Base-by-base conservation (phyloP, 2,113 vertebrate genomes). In the Aegotheles bennettii region DNA sequence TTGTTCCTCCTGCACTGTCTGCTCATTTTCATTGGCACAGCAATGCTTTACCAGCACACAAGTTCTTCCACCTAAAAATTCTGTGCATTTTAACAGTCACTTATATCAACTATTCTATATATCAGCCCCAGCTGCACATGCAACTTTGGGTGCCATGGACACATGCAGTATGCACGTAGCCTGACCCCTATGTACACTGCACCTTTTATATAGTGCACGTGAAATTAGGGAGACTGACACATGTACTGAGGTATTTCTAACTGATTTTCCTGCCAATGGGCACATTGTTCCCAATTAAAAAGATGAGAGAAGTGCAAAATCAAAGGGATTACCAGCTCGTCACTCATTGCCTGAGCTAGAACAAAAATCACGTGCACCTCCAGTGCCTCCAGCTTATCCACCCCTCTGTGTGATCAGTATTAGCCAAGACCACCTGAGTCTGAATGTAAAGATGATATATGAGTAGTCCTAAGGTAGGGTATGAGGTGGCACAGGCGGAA, bases 121-220 rank as follows among this genome's bases (percentile, higher is more conserved):
- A 65, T 17, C 36, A 48, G 54, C 25, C 31, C 24, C 43, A 76
- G 36, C 24, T 36, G 57, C 12, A 33, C 8, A 5, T n/a, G 53
- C 25, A 61, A 26, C 13, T 69, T 40, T 17, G 35, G 18, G n/a
- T 60, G 45, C 36, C 33, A 16, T 1, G 6, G 19, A 48, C 38
- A 50, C 82, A 56, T 2, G 0, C 48, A 69, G 1, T 20, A 80
- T 3, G 56, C 29, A 56, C 0, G 0, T 10, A 78, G 69, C 9
- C 69, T 77, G 38, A 51, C 26, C 43, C 7, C 45, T 11, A 1
- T 2, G 16, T 16, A 67, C 16, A n/a, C 20, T 38, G 24, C 47
- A 45, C 15, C n/a, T 69, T 79, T 50, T n/a, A 48, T 20, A 70
- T 1, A 79, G 11, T 28, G 36, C 28, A 50, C 7, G 2, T 57